Base-by-base conservation (phyloP, 2,888 invertebrate genomes). In the Cynaeus angustus region DNA sequence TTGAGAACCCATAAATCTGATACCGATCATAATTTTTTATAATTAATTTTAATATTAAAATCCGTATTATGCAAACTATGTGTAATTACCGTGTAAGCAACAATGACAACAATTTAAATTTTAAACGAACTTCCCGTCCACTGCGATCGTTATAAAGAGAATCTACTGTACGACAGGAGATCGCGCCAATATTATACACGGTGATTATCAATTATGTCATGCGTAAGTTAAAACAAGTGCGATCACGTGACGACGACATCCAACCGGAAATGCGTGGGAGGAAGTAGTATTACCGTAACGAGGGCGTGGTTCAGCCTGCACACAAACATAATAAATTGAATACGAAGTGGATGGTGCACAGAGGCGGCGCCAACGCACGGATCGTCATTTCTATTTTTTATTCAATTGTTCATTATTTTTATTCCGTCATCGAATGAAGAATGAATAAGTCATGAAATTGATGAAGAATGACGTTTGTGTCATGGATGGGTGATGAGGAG, bases 241-340 rank as follows among this genome's bases (percentile, higher is more conserved):
- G 61, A 41, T 64, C 64, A 66, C 69, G 69, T 65, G 69, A 69
- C 59, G 41, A 21, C 53, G 66, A 66, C 56, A 64, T 53, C 64
- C 14, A 59, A 72, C 74, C 73, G 74, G 75, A 74, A 73, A 66
- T 73, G 72, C 68, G 76, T 76, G 75, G 76, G 74, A 64, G 76
- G 75, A 75, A 75, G 70, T 73, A 74, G 71, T 72, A 72, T 75
- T 75, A 76, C 76, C 72, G 74, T 75, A 74, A 74, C 72, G 66
- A 56, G 71, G 71, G 75, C 72, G 69, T 72, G 72, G 69, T 13
- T 30, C 16, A 10, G 28, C 59, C 43, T 53, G 52, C 53, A 28
- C 48, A 50, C 38, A 46, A 28, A 59, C 66, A 53, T 59, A 41
- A 41, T 41, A 66, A 65, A 70, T 66, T 58, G 52, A 48, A 48